Conservation (phyloP, 1,140 invertebrate species). For the Ridgeia piscesae region DNA sequence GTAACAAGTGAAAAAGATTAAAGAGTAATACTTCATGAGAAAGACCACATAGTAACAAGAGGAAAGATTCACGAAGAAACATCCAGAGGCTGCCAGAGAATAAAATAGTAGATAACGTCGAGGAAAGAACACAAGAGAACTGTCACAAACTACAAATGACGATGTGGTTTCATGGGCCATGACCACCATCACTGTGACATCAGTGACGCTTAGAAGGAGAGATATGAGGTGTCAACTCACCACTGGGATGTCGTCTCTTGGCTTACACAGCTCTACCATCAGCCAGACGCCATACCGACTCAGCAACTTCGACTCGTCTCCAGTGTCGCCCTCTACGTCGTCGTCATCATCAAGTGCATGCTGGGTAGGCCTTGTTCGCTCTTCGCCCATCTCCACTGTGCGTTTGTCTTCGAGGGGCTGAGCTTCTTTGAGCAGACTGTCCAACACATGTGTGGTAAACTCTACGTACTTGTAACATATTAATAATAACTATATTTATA, state of each 20-base stretch:
- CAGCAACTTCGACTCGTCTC: slow-evolving; percentile 65
- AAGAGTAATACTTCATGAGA: too few species aligned
- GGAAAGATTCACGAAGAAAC: too few species aligned
- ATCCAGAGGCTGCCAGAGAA: too few species aligned
- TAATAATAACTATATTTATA: background rate
- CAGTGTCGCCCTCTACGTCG: slow-evolving; percentile 48
- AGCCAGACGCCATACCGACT: slow-evolving; percentile 96
- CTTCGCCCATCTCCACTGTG: slow-evolving; percentile 54
- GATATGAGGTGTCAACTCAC: too few species aligned
- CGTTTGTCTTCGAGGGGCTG: slow-evolving; percentile 52
- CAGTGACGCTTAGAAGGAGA: too few species aligned
- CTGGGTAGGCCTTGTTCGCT: slow-evolving; percentile 35
- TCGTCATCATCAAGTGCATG: slow-evolving; percentile 42
- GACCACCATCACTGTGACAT: too few species aligned
- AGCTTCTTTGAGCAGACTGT: slow-evolving; percentile 56
- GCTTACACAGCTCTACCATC: slow-evolving; percentile 88
- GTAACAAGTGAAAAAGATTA: too few species aligned
- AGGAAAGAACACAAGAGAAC: too few species aligned
- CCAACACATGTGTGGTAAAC: background rate
- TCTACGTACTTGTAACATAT: background rate
- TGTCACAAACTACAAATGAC: too few species aligned
- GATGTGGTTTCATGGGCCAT: too few species aligned
- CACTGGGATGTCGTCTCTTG: slow-evolving; percentile 73
- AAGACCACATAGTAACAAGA: too few species aligned
- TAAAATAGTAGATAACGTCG: too few species aligned